Base-by-base conservation (phyloP, 2,888 invertebrate species). In the Spilosoma lubricipeda region DNA sequence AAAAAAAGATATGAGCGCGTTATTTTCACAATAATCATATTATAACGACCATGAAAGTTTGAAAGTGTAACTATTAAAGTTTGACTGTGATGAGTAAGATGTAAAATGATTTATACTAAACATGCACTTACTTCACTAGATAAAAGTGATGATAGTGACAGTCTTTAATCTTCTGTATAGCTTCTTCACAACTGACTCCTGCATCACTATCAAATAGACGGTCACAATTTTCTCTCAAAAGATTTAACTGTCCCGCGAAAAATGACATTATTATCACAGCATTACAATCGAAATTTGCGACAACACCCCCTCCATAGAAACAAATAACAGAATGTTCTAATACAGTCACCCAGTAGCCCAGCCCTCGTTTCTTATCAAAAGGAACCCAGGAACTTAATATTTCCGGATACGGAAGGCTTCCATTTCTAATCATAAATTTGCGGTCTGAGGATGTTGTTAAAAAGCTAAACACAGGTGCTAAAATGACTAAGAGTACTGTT, bases 321-420 rank as follows among this genome's bases (percentile, higher is more conserved):
- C 90, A 92, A 67, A 93, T 90, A 36, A 90, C 74, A 0, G 87
- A 75, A 64, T 95, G 94, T 66, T 90, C 86, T 8, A 91, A 15
- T 74, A 86, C 78, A 59, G 89, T 80, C 1, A 87, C 33, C 86
- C 90, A 91, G 83, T 93, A 95, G 0, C 94, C 94, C 2, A 80
- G 74, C 0, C 93, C 92, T 75, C 81, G 84, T 0, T 91, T 85
- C 77, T 87, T 92, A 73, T 95, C 90, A 73, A 93, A 92, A 4
- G 94, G 94, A 3, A 90, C 79, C 94, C 94, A 95, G 3, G 94
- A 93, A 70, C 94, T 94, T 85, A 94, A 87, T 72, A 94, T 92
- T 84, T 94, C 93, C 64, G 95, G 94, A 84, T 92, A 93, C 3
- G 91, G 85, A 9, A 76, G 36, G 7, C 88, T 84, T 2, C 89